phyloP scores from a whole-genome alignment of 2,888 invertebrate genomes.

The Morpho deidamia region DNA sequence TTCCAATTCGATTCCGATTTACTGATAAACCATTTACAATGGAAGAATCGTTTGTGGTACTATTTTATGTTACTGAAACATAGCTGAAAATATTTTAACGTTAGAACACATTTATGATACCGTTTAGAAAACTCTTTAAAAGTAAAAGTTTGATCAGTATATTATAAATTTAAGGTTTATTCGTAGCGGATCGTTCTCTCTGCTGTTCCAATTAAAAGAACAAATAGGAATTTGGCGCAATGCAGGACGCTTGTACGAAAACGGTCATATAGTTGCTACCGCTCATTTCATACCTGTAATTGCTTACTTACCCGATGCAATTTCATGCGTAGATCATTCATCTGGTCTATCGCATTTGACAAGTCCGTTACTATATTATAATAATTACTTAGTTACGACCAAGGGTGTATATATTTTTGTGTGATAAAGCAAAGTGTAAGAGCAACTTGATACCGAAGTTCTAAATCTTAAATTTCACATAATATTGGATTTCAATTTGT shows the following conservation, averaged over 20 bases:
- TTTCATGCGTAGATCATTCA: slow-evolving; percentile 20
- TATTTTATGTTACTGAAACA: slow-evolving; percentile 35
- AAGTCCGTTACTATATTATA: background rate
- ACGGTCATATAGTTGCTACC: slow-evolving; percentile 54
- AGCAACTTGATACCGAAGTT: background rate
- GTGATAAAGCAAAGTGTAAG: background rate
- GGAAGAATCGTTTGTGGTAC: background rate
- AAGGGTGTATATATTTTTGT: too few species aligned
- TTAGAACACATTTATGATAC: background rate
- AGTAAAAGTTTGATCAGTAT: slow-evolving; percentile 8
- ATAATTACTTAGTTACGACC: background rate
- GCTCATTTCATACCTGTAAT: slow-evolving; percentile 59
- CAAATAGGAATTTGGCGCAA: slow-evolving; percentile 69
- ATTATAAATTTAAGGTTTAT: slow-evolving; percentile 8
- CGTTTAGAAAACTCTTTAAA: slow-evolving; percentile 3
- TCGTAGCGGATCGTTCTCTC: slow-evolving; percentile 13
- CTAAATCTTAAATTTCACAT: background rate
- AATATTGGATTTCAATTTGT: background rate
- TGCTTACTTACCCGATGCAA: slow-evolving; percentile 44
- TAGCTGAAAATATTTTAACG: background rate
- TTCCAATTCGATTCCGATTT: slow-evolving; percentile 33
- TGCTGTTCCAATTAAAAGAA: slow-evolving; percentile 50
- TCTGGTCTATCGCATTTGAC: background rate
- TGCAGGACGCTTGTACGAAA: slow-evolving; percentile 64
- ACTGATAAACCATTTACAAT: slow-evolving; percentile 14